phyloP scores from a whole-genome alignment of 2,888 invertebrate genomes.

The Drosophila subsilvestris region DNA sequence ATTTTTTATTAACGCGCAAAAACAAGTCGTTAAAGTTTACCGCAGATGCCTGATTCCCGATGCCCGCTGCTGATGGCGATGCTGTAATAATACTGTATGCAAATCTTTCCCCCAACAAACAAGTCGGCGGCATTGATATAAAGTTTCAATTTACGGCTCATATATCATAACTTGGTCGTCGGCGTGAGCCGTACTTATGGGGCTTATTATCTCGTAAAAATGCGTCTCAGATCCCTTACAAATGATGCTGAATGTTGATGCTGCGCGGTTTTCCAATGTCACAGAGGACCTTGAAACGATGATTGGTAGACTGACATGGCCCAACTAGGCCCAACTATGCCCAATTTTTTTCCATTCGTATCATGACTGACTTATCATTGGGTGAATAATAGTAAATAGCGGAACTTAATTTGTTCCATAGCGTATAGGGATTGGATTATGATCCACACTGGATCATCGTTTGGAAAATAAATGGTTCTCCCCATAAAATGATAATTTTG shows the following conservation, averaged over 20 bases:
- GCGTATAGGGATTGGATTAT: too few relatives aligned
- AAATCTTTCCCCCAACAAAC: slow-evolving; percentile 61
- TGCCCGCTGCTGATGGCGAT: slow-evolving; percentile 35
- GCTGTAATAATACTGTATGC: slow-evolving; percentile 77
- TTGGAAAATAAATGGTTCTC: too few relatives aligned
- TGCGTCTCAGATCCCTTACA: slow-evolving; percentile 41
- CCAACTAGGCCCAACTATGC: not conserved
- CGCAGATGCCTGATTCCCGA: slow-evolving; percentile 44
- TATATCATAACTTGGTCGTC: slow-evolving; percentile 71
- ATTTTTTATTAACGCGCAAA: slow-evolving; percentile 28
- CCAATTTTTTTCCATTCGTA: not conserved
- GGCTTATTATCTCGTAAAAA: slow-evolving; percentile 75
- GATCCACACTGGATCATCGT: too few relatives aligned
- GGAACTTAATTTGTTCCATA: too few relatives aligned
- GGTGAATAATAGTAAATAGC: too few relatives aligned
- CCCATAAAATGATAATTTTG: too few relatives aligned
- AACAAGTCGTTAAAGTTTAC: slow-evolving; percentile 66
- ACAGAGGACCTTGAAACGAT: slow-evolving; percentile 23
- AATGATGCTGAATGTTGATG: slow-evolving; percentile 29
- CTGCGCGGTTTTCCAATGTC: slow-evolving; percentile 24
- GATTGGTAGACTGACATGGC: slow-evolving; percentile 20
- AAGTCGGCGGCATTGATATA: slow-evolving; percentile 60
- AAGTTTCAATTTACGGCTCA: slow-evolving; percentile 77
- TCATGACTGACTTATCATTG: too few relatives aligned
- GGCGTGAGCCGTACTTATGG: slow-evolving; percentile 36